Conservation (phyloP, 37 sponge, comb jelly and placozoan species). For the Theonella swinhoei region DNA sequence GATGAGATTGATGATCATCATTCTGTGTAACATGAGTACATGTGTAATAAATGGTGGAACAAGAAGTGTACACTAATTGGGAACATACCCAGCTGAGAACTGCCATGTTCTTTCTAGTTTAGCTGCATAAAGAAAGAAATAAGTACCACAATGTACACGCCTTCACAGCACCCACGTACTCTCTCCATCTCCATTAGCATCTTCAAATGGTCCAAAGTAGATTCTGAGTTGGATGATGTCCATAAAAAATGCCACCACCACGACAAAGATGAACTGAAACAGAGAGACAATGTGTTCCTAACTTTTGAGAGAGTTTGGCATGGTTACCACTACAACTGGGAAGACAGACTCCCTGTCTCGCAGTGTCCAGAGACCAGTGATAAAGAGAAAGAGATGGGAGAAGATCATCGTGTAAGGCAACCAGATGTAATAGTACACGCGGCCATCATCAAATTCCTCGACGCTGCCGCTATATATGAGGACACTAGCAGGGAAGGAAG, state of each 20-base stretch:
- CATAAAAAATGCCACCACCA: constrained; percentile 1
- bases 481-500: no score
- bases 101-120: constrained; percentile 27
- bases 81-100: constrained; percentile 53
- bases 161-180: not conserved
- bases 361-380: constrained; percentile 34
- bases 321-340: constrained; percentile 27
- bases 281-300: no score
- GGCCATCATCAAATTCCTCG: no score
- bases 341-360: not conserved
- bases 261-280: constrained; percentile 6
- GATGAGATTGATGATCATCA: not conserved
- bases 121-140: not conserved
- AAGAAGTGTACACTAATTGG: not conserved
- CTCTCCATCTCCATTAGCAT: constrained; percentile 13
- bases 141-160: not conserved
- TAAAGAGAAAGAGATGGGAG: constrained; percentile 28
- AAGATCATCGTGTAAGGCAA: constrained; percentile 35
- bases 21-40: not conserved
- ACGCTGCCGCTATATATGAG: no score
- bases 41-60: not conserved
- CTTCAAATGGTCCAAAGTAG: constrained; percentile 5
- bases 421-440: constrained; percentile 12
- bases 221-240: constrained; percentile 47
- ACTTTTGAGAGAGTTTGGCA: no score